Evolutionary conservation across 2,888 invertebrate species (phyloP).

Genomic region (Nephrotoma appendiculata): DNA sequence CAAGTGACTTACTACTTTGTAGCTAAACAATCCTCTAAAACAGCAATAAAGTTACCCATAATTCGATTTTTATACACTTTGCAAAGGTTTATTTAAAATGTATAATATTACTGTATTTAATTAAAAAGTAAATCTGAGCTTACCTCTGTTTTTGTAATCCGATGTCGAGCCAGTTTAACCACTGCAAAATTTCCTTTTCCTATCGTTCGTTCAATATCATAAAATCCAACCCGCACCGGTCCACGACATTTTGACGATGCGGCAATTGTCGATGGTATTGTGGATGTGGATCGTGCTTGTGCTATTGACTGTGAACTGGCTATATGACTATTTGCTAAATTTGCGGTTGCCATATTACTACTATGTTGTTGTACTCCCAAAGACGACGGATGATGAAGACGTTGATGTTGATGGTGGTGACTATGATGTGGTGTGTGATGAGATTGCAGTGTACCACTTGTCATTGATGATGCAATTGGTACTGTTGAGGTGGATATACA

Average conservation of each 20-base stretch:
- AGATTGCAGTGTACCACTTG: neutral
- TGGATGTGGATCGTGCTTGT: neutral
- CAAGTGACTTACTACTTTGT: no score
- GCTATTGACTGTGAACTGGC: neutral
- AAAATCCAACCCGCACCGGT: conserved; percentile 86
- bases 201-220: conserved; percentile 94
- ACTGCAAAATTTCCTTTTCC: conserved; percentile 99
- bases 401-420: neutral
- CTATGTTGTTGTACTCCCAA: neutral
- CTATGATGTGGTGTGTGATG: neutral
- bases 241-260: conserved; percentile 35
- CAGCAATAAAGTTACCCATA: no score
- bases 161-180: conserved; percentile 93
- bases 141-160: conserved; percentile 97
- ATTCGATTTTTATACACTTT: no score
- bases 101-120: neutral
- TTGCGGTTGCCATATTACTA: neutral
- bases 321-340: neutral
- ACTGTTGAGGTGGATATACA: neutral
- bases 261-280: neutral
- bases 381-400: neutral
- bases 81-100: no score
- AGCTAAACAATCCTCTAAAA: no score
- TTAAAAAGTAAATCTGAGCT: conserved; percentile 20
- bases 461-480: neutral